phyloP scores from a whole-genome alignment of 2,113 vertebrate genomes.

The Serilophus lunatus region DNA sequence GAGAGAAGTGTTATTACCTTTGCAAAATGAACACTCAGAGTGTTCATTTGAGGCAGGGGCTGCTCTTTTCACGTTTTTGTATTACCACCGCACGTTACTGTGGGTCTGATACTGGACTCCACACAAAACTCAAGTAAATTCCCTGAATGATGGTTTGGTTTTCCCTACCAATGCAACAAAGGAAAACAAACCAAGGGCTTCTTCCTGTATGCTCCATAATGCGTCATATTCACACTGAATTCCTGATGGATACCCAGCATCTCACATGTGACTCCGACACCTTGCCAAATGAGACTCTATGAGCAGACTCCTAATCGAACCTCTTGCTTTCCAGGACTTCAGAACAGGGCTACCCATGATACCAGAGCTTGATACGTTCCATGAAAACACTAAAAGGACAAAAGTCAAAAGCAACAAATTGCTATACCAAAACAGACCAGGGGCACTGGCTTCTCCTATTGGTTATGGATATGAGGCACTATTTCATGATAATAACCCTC shows the following conservation, averaged over 20 bases:
- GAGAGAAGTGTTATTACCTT: background rate
- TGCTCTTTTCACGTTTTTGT: background rate
- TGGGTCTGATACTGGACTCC: background rate
- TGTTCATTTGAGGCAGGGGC: background rate
- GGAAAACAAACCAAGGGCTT: background rate
- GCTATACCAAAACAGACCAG: background rate
- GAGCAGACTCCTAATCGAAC: background rate
- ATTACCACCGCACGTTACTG: background rate
- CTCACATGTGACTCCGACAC: background rate
- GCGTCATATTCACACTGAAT: background rate
- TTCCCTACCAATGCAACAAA: background rate
- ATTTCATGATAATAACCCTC: background rate
- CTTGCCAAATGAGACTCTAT: background rate
- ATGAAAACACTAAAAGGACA: background rate
- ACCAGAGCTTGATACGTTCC: background rate
- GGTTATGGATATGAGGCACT: background rate
- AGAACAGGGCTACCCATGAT: background rate
- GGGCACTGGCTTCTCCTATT: background rate
- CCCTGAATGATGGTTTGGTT: background rate
- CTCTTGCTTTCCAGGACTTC: background rate
- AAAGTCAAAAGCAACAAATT: conserved; percentile 38
- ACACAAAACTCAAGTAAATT: background rate
- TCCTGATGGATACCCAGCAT: background rate
- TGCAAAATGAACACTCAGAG: background rate
- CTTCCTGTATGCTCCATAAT: background rate